Conservation (phyloP, 2,797 vertebrate genomes). For the Ctenopoma kingsleyae region DNA sequence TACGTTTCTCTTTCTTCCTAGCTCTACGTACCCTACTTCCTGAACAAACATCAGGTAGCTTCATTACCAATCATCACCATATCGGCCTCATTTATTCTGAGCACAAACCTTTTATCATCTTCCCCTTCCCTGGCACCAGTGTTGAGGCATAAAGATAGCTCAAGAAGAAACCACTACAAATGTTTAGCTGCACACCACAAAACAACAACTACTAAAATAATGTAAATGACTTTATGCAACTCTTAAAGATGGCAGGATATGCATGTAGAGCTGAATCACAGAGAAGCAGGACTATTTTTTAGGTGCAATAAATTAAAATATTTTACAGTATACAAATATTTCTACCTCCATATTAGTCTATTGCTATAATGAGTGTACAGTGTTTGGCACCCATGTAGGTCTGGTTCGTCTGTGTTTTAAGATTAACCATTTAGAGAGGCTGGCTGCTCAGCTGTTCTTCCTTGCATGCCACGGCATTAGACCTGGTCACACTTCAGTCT, state of each 20-base stretch:
- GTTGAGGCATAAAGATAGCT: slow-evolving; percentile 16
- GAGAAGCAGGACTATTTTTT: background rate
- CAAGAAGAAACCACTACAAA: slow-evolving; percentile 4
- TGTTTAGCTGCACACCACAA: slow-evolving; percentile 1
- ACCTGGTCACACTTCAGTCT: slow-evolving; percentile 80
- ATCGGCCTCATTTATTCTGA: slow-evolving; percentile 19
- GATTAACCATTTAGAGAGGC: slow-evolving; percentile 79
- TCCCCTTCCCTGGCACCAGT: background rate
- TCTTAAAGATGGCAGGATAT: background rate
- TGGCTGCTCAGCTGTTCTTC: slow-evolving; percentile 83
- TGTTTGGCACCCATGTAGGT: slow-evolving; percentile 23
- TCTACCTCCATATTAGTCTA: slow-evolving; percentile 1
- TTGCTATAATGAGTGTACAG: slow-evolving; percentile 32
- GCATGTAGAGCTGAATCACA: background rate
- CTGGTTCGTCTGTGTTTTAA: slow-evolving; percentile 62
- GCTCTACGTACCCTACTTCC: background rate
- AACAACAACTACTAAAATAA: background rate
- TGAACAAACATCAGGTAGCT: background rate
- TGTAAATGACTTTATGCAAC: background rate
- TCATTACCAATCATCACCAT: background rate
- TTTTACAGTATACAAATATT: background rate
- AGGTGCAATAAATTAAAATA: background rate
- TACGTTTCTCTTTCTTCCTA: background rate
- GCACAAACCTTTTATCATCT: slow-evolving; percentile 25
- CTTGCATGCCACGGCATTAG: slow-evolving; percentile 79